phyloP scores from a whole-genome alignment of 2,797 vertebrate species.

The Vipera latastei region DNA sequence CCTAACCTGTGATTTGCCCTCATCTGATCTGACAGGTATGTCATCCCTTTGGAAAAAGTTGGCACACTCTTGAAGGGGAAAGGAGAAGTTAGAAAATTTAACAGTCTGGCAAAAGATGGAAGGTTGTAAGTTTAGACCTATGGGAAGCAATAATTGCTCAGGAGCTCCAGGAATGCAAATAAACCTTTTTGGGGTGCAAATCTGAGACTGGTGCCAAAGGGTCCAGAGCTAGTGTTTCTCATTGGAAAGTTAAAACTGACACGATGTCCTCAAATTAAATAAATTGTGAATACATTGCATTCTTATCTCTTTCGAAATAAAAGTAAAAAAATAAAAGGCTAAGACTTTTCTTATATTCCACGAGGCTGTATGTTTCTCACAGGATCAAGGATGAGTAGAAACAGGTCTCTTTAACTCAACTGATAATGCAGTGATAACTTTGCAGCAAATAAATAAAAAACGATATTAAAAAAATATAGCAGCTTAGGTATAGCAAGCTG shows the following conservation, averaged over 20 bases:
- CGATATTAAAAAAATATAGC: background rate
- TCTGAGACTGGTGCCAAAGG: background rate
- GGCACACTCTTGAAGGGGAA: background rate
- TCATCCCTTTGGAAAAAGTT: background rate
- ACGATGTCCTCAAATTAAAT: background rate
- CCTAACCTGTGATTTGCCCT: background rate
- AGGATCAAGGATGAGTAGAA: background rate
- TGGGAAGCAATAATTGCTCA: background rate
- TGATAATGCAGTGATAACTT: background rate
- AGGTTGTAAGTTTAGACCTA: background rate
- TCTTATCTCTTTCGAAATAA: background rate
- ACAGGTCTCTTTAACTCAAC: background rate
- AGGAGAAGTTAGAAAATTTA: background rate
- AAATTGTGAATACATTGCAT: background rate
- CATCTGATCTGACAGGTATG: background rate
- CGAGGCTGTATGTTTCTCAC: background rate
- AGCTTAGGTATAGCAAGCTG: background rate
- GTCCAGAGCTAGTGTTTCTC: background rate
- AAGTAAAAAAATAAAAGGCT: background rate
- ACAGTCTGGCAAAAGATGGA: background rate
- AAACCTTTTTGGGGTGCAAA: background rate
- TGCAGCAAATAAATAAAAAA: background rate
- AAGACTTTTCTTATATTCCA: slow-evolving; percentile 1
- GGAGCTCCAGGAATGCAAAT: background rate
- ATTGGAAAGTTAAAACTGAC: background rate